Evolutionary conservation across 2,113 vertebrate genomes (phyloP).

Genomic region (Uria lomvia): DNA sequence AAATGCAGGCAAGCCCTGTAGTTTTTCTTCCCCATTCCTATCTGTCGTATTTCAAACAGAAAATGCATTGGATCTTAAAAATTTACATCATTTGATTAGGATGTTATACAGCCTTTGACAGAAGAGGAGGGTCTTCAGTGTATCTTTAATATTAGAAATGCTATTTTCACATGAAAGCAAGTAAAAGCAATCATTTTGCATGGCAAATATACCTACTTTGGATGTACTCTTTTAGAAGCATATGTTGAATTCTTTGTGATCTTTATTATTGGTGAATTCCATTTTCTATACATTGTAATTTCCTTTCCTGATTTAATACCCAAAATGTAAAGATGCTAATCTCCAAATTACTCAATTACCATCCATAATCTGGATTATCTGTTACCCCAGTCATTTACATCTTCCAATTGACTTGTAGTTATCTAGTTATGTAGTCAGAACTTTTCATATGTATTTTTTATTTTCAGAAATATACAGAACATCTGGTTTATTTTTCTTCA

Average conservation of each 20-base stretch:
- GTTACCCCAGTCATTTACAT: neutral
- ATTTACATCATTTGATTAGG: neutral
- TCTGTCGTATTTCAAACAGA: neutral
- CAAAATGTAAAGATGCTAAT: neutral
- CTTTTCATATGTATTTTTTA: neutral
- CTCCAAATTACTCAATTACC: neutral
- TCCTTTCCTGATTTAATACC: neutral
- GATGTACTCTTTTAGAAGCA: neutral
- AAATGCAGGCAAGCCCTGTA: neutral
- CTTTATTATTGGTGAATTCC: neutral
- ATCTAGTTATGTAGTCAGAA: neutral
- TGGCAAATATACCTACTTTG: neutral
- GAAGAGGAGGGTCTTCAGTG: neutral
- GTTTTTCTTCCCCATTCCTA: neutral
- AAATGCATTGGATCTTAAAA: neutral
- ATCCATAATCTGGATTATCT: neutral
- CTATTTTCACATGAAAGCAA: neutral
- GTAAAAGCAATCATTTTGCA: neutral
- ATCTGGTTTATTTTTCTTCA: neutral
- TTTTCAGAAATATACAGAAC: neutral
- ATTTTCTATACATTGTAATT: neutral
- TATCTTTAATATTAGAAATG: neutral
- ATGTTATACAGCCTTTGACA: neutral
- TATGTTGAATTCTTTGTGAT: neutral
- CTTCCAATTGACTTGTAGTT: neutral